Percentiles rank a stretch among this genome's conserved stretches.
Evolutionary conservation across 2,113 vertebrate genomes (phyloP).

Genomic region (Oreochromis aureus): DNA sequence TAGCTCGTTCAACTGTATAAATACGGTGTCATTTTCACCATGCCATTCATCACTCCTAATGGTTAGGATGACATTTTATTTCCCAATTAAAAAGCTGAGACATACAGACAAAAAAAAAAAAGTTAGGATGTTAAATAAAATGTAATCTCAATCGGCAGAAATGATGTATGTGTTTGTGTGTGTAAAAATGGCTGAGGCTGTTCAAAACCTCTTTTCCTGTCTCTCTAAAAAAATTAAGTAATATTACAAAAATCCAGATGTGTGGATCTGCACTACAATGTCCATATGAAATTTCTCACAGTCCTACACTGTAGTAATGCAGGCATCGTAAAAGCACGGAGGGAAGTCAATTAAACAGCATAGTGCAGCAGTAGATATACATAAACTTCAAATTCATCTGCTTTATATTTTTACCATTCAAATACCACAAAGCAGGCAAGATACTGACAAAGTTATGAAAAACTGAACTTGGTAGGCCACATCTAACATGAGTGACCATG

Average conservation of each 20-base stretch:
- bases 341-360: neutral
- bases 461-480: neutral
- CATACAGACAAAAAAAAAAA: neutral
- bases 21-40: neutral
- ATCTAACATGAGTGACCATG: conserved; percentile 17
- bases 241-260: neutral
- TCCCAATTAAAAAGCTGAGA: neutral
- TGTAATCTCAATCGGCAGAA: neutral
- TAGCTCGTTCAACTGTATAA: neutral
- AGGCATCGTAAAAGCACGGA: neutral
- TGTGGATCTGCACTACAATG: neutral
- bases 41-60: neutral
- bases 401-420: neutral
- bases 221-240: neutral
- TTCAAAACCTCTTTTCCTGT: neutral
- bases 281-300: neutral
- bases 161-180: rapidly evolving
- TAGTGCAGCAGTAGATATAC: neutral
- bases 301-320: neutral
- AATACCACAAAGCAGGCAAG: neutral
- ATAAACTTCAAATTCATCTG: neutral
- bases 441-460: neutral
- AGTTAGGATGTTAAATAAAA: neutral
- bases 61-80: neutral
- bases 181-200: neutral